These are phyloP conservation scores for Oophaga pumilio DNA, from an alignment of 2,113 vertebrate species.

Conservation along the genomic window DNA sequence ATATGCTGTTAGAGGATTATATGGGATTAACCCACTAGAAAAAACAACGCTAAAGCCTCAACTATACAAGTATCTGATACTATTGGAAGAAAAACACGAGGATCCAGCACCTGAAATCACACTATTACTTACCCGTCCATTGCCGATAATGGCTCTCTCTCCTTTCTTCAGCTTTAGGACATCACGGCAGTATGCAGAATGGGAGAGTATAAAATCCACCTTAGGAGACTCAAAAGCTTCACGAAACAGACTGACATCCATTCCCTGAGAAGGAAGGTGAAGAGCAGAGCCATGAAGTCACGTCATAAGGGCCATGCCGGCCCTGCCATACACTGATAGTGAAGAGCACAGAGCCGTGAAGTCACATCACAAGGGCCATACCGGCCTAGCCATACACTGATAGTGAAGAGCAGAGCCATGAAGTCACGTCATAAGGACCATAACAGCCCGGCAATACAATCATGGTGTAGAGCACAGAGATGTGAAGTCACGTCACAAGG, in stretches of 20 bases:
- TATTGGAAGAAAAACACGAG: too few species aligned
- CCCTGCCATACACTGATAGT: too few species aligned
- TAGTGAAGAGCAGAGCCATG: not conserved
- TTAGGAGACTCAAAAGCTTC: slow-evolving; percentile 82
- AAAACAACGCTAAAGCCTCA: not conserved
- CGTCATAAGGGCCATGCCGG: not conserved
- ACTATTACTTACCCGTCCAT: slow-evolving; percentile 85
- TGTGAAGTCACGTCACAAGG: not conserved
- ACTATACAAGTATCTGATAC: not conserved
- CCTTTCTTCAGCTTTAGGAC: slow-evolving; percentile 94
- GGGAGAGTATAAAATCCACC: slow-evolving; percentile 90
- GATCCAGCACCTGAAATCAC: too few species aligned
- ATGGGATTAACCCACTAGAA: too few species aligned
- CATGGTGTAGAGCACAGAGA: too few species aligned
- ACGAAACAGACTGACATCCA: slow-evolving; percentile 88
- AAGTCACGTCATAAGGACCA: not conserved
- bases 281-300: not conserved
- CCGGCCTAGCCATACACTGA: too few species aligned
- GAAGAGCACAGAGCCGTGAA: not conserved
- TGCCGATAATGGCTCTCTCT: slow-evolving; percentile 92
- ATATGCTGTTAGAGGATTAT: too few species aligned
- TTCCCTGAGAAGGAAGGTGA: slow-evolving; percentile 79
- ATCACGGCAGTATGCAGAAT: slow-evolving; percentile 86
- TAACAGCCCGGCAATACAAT: too few species aligned
- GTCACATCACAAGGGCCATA: not conserved